A percentile compares a stretch with the other conserved stretches of the same genome.
Conservation (phyloP, 2,888 invertebrate species). For the Drosophila gaucha region DNA sequence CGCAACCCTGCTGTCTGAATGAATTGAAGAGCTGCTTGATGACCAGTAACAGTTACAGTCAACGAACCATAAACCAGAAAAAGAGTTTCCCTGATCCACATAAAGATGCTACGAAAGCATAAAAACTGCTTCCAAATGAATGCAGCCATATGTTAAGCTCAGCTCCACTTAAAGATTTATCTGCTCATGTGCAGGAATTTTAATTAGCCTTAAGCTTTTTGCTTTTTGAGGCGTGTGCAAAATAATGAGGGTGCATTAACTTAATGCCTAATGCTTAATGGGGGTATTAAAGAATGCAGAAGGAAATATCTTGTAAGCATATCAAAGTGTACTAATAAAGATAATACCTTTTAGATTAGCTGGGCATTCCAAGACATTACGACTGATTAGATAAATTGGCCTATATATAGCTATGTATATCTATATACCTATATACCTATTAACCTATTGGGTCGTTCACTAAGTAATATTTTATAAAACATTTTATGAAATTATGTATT, state of each 20-base stretch:
- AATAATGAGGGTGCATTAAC: background rate
- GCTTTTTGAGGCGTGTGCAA: background rate
- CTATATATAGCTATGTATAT: no score
- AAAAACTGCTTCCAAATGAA: background rate
- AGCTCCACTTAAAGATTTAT: background rate
- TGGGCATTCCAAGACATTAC: no score
- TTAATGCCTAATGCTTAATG: background rate
- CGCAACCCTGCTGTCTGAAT: constrained; percentile 25
- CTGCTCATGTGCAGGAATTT: background rate
- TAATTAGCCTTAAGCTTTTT: constrained; percentile 1
- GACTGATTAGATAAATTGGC: no score
- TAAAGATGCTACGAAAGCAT: constrained; percentile 13
- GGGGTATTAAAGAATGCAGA: background rate
- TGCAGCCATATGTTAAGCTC: background rate
- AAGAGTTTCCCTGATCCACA: constrained; percentile 22
- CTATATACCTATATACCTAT: no score
- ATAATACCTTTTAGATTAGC: no score
- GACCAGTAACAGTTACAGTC: constrained; percentile 59
- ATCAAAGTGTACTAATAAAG: no score
- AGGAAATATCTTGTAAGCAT: background rate
- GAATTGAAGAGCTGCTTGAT: constrained; percentile 41
- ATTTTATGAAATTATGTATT: no score
- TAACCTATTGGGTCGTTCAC: no score
- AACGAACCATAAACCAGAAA: constrained; percentile 57
- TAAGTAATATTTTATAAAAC: no score